Conservation (phyloP, 2,797 vertebrate species). For the Peromyscus melanophrys region DNA sequence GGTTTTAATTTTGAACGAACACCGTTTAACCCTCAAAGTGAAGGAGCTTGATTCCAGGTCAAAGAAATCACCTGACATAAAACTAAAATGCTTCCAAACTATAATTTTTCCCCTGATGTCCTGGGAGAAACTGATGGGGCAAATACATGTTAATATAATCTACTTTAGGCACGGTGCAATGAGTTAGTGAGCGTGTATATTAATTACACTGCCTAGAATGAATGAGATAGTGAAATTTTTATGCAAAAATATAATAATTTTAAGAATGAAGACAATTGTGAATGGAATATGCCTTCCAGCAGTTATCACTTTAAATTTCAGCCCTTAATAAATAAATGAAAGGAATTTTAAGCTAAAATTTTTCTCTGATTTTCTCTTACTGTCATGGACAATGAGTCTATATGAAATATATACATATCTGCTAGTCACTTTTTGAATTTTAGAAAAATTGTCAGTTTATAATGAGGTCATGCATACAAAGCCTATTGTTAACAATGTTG, state of each 20-base stretch:
- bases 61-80: background rate
- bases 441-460: background rate
- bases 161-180: conserved; percentile 41
- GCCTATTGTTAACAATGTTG: background rate
- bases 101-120: background rate
- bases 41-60: conserved; percentile 25
- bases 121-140: conserved; percentile 19
- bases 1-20: conserved; percentile 52
- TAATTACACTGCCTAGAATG: conserved; percentile 68
- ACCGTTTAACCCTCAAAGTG: background rate
- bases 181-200: conserved; percentile 67
- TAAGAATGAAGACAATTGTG: conserved; percentile 25
- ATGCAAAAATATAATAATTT: conserved; percentile 72
- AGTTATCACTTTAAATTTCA: conserved; percentile 40
- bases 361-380: background rate
- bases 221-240: conserved; percentile 62
- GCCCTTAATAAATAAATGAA: background rate
- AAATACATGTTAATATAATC: conserved; percentile 68
- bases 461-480: background rate
- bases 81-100: conserved; percentile 63
- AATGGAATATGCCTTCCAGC: conserved; percentile 34
- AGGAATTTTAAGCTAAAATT: background rate
- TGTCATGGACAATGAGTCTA: background rate
- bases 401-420: background rate
- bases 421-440: background rate